These are phyloP conservation scores for Mycalesis mineus DNA, from an alignment of 2,888 invertebrate species.

Conservation along the genomic window DNA sequence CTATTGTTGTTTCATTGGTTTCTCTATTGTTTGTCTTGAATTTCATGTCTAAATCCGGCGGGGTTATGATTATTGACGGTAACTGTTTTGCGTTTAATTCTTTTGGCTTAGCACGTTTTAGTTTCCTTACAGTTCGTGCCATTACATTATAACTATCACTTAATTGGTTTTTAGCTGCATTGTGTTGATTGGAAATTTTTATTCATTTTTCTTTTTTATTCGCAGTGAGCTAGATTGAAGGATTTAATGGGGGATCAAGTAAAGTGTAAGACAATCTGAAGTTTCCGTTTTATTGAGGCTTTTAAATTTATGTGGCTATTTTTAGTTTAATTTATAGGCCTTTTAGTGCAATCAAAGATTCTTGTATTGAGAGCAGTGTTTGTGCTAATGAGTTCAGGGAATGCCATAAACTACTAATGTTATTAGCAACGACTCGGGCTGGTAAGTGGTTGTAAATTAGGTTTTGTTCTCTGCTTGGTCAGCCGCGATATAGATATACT, in stretches of 20 bases:
- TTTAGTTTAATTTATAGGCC: conserved; percentile 18
- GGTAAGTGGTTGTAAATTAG: not conserved
- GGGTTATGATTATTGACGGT: conserved; percentile 59
- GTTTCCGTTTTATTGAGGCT: conserved; percentile 42
- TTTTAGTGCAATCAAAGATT: conserved; percentile 13
- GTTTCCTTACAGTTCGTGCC: conserved; percentile 84
- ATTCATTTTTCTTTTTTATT: conserved; percentile 36
- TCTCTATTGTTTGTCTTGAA: conserved; percentile 49
- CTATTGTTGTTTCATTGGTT: conserved; percentile 29
- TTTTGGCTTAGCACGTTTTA: conserved; percentile 81
- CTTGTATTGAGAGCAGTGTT: conserved; percentile 9
- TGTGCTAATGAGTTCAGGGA: conserved; percentile 14
- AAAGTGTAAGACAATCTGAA: conserved; percentile 14
- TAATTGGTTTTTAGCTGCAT: not conserved
- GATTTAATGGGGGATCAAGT: conserved; percentile 18
- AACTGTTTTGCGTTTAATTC: conserved; percentile 45
- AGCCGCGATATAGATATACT: not conserved
- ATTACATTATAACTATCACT: conserved; percentile 77
- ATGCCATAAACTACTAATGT: conserved; percentile 4
- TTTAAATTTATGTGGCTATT: conserved; percentile 31
- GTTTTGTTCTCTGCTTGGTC: not conserved
- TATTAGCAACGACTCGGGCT: not conserved
- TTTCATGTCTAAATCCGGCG: conserved; percentile 62
- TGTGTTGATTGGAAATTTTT: not conserved
- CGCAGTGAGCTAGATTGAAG: conserved; percentile 30